A percentile compares a stretch with the other conserved stretches of the same genome.
Evolutionary conservation across 2,888 invertebrate species (phyloP).

Genomic region (Plebejus anna): DNA sequence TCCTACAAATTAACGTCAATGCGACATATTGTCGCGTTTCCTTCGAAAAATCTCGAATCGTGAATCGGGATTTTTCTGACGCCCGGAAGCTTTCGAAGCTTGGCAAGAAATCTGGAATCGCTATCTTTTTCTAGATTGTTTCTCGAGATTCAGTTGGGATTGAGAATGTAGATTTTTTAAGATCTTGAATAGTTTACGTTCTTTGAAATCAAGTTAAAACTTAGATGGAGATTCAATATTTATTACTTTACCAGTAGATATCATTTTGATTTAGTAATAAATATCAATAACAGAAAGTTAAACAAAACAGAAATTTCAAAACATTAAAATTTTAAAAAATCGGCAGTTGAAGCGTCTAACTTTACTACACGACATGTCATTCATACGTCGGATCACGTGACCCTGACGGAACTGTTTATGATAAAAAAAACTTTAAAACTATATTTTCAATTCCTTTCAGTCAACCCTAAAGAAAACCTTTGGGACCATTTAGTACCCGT

Average conservation of each 20-base stretch:
- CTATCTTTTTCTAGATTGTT: neutral
- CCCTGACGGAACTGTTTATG: too few relatives aligned
- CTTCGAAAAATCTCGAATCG: conserved; percentile 4
- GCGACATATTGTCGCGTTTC: conserved; percentile 40
- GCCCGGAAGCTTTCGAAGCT: neutral
- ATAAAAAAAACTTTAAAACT: too few relatives aligned
- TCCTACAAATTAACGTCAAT: conserved; percentile 68
- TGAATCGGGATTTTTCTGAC: conserved; percentile 2
- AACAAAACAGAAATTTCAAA: too few relatives aligned
- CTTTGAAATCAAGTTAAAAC: too few relatives aligned
- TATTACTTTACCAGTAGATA: too few relatives aligned
- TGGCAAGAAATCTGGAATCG: neutral
- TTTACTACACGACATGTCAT: too few relatives aligned
- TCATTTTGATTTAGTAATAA: too few relatives aligned
- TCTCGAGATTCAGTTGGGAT: neutral
- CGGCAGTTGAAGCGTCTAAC: too few relatives aligned
- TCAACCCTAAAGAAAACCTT: neutral
- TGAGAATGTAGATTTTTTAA: neutral
- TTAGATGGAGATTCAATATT: too few relatives aligned
- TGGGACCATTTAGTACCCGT: conserved; percentile 32
- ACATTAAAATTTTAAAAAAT: too few relatives aligned
- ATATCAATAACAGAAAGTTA: too few relatives aligned
- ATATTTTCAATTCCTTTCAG: neutral
- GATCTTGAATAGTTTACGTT: neutral
- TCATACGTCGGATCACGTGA: too few relatives aligned